A percentile compares a stretch with the other conserved stretches of the same genome.
These are phyloP conservation scores for Lepetodrilus schrolli DNA, from an alignment of 2,888 invertebrate genomes.

Conservation along the genomic window DNA sequence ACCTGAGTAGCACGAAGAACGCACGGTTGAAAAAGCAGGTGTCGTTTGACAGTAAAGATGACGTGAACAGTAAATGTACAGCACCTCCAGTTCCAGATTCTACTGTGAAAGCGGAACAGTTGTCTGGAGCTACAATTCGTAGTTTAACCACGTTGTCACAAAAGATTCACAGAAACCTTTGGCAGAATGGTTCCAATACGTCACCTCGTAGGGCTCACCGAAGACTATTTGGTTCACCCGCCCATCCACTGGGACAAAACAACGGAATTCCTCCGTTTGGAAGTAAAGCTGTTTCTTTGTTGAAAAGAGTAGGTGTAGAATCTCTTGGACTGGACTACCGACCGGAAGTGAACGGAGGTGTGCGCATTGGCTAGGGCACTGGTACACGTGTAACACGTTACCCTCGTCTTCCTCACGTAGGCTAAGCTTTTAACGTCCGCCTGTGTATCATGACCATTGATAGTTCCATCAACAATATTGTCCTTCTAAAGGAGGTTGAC, in stretches of 20 bases:
- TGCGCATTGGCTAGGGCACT: constrained; percentile 11
- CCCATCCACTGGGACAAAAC: neutral
- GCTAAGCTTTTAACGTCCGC: no score
- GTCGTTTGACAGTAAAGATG: neutral
- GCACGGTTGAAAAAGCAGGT: neutral
- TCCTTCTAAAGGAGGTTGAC: neutral
- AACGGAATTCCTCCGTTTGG: neutral
- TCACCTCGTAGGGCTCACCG: neutral
- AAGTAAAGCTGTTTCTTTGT: neutral
- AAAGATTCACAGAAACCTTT: neutral
- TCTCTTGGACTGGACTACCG: neutral
- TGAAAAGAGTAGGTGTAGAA: neutral
- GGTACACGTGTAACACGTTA: neutral
- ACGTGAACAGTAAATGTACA: neutral
- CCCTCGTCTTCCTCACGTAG: no score
- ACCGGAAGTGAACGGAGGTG: neutral
- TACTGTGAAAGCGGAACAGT: neutral
- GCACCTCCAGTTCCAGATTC: no score
- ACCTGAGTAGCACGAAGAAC: neutral
- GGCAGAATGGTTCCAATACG: neutral
- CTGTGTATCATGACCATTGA: constrained; percentile 1
- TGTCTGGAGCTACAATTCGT: neutral
- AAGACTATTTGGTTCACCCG: neutral
- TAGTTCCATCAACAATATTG: neutral
- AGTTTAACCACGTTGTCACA: neutral